A percentile compares a stretch with the other conserved stretches of the same genome.
phyloP scores from a whole-genome alignment of 2,113 vertebrate genomes.

The Podiceps cristatus region DNA sequence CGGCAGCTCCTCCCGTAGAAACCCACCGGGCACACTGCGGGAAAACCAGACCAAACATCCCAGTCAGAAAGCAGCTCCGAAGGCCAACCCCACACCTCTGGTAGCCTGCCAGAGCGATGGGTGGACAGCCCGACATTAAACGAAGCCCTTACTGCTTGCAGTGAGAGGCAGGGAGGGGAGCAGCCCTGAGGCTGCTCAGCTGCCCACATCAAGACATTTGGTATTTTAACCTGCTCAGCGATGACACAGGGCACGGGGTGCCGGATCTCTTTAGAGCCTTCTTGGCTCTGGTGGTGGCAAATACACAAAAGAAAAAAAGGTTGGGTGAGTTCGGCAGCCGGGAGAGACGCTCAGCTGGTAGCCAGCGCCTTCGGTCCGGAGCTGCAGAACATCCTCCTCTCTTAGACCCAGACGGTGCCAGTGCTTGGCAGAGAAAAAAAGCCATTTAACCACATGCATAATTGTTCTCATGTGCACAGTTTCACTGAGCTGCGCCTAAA shows the following conservation, averaged over 20 bases:
- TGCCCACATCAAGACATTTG: fast-evolving
- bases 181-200: not conserved
- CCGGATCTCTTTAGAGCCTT: not conserved
- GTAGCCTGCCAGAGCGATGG: fast-evolving
- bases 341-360: not conserved
- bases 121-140: fast-evolving
- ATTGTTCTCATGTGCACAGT: fast-evolving
- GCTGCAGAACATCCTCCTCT: not conserved
- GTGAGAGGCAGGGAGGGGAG: not conserved
- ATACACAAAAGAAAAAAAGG: not conserved
- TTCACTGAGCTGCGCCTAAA: not conserved
- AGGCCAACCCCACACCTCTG: fast-evolving
- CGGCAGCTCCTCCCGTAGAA: conserved; percentile 83
- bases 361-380: fast-evolving
- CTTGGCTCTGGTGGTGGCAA: not conserved
- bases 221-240: not conserved
- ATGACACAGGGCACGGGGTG: not conserved
- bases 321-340: not conserved
- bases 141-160: fast-evolving
- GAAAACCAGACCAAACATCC: not conserved
- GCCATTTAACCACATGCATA: not conserved
- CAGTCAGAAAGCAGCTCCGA: not conserved
- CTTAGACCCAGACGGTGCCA: not conserved
- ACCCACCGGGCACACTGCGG: conserved; percentile 83
- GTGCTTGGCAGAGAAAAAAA: not conserved